These are phyloP conservation scores for Psittacus erithacus DNA, from an alignment of 2,113 vertebrate genomes.

Conservation along the genomic window DNA sequence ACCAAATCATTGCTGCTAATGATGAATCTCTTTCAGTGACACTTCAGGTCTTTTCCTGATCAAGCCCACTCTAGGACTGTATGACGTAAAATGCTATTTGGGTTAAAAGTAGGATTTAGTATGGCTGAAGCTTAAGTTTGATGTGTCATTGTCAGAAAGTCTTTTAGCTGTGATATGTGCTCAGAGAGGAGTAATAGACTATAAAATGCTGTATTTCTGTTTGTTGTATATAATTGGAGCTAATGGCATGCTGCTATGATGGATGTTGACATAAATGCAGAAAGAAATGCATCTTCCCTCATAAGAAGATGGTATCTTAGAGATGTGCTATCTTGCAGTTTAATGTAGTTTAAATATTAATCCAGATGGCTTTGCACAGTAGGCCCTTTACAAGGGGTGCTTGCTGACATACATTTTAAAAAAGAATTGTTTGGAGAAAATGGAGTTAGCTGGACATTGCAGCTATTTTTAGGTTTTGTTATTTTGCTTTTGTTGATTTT, in stretches of 20 bases:
- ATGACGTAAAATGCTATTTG: not conserved
- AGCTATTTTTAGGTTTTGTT: not conserved
- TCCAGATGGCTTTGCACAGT: not conserved
- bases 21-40: not conserved
- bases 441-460: not conserved
- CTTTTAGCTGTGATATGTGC: not conserved
- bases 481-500: not conserved
- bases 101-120: not conserved
- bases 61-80: rapidly evolving
- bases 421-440: not conserved
- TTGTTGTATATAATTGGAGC: not conserved
- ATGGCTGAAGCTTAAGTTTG: not conserved
- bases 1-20: not conserved
- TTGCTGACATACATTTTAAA: not conserved
- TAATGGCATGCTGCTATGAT: not conserved
- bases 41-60: not conserved
- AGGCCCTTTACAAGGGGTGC: not conserved
- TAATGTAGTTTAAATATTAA: not conserved
- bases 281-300: not conserved
- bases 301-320: not conserved
- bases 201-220: not conserved
- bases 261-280: not conserved
- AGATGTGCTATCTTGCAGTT: not conserved
- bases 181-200: not conserved
- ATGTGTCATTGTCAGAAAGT: not conserved